Evolutionary conservation across 2,888 invertebrate genomes (phyloP), one percentile per base, ranked within the genome.

Genomic region (Mystacides longicornis): DNA sequence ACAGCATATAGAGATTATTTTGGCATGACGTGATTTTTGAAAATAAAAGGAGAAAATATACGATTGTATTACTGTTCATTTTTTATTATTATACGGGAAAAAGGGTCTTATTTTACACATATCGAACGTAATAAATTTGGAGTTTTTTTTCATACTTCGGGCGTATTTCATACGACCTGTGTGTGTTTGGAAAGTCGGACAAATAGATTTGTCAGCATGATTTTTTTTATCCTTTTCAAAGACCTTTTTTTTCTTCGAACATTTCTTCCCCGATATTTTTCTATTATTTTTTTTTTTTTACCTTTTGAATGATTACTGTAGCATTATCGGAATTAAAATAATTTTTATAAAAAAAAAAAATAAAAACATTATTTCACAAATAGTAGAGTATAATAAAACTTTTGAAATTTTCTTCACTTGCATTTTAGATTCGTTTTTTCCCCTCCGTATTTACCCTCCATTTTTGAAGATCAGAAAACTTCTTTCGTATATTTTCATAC

Each of bases 181-280:
- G 37, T 37, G 14, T 37, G 14, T 37, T 16, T 16, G n/a, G n/a
- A n/a, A 37, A 37, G 37, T n/a, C 14, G 37, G 16, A 37, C 37
- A 37, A 37, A 37, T 37, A 37, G 37, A 37, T 37, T 37, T 37
- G 37, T 37, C 37, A 37, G 37, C 37, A 16, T 37, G 37, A 37
- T 37, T 37, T 37, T 16, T 4, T 11, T 27, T 7, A 5, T 27
- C 27, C 7, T 27, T 27, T 27, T 27, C 27, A 27, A 7, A 7
- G 11, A 5, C 11, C 27, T 5, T 27, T 27, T 27, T 11, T 7
- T 27, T 27, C 5, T 11, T 27, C 27, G 11, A 7, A 7, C 11
- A 7, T 27, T 11, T 11, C 27, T 7, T 27, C 11, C 27, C 11
- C 7, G 7, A 27, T 7, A 27, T 27, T 27, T 27, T 27, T 27